These are phyloP conservation scores for Mionectes macconnelli DNA, from an alignment of 2,113 vertebrate species.

Conservation along the genomic window DNA sequence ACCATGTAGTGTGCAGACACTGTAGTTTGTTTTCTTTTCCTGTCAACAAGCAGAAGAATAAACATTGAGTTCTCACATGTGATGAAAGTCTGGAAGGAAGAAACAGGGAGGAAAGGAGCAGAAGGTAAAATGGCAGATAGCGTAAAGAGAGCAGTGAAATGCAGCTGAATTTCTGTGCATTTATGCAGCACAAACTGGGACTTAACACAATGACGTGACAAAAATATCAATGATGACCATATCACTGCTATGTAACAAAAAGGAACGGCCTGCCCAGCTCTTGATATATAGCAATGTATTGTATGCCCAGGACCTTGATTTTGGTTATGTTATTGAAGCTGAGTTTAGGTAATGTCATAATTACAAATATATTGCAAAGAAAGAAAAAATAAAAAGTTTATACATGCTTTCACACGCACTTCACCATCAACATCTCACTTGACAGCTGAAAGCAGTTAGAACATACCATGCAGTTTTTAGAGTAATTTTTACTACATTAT, in stretches of 20 bases:
- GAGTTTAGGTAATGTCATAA: neutral
- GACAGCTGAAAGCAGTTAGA: neutral
- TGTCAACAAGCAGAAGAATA: neutral
- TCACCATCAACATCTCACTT: neutral
- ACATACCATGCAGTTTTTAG: neutral
- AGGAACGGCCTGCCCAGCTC: neutral
- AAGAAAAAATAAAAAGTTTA: neutral
- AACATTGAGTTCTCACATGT: neutral
- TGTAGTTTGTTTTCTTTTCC: neutral
- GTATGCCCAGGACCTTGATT: neutral
- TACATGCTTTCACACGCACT: neutral
- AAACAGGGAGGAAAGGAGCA: neutral
- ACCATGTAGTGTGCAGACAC: neutral
- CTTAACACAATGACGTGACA: conserved; percentile 17
- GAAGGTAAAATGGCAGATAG: neutral
- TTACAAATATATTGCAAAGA: neutral
- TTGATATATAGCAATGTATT: neutral
- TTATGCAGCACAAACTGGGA: conserved; percentile 7
- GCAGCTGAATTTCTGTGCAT: conserved; percentile 30
- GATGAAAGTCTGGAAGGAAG: neutral
- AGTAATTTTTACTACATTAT: neutral
- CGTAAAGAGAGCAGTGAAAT: neutral
- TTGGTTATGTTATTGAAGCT: neutral
- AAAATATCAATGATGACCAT: conserved; percentile 39
- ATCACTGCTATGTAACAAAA: neutral